A percentile compares a stretch with the other conserved stretches of the same genome.
phyloP scores from a whole-genome alignment of 2,888 invertebrate genomes.

The Pseudanteris insignis region DNA sequence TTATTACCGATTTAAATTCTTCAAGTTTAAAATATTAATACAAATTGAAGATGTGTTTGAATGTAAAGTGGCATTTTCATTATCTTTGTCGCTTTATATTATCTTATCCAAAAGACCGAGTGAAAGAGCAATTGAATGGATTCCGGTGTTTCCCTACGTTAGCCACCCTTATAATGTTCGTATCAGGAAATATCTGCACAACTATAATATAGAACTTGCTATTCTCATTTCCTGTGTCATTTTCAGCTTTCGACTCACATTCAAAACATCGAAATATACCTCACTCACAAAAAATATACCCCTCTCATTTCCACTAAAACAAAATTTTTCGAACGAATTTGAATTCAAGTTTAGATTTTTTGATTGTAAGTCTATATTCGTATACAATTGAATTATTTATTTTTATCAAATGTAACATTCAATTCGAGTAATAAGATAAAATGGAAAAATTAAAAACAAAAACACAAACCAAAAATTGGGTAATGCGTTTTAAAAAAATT shows the following conservation, averaged over 20 bases:
- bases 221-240: constrained; percentile 38
- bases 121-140: constrained; percentile 21
- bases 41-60: too few species aligned
- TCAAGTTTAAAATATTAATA: too few species aligned
- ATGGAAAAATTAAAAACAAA: too few species aligned
- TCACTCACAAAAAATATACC: not conserved
- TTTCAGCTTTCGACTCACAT: constrained; percentile 8
- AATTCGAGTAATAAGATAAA: too few species aligned
- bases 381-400: too few species aligned
- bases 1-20: not conserved
- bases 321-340: not conserved
- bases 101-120: constrained; percentile 2
- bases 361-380: too few species aligned
- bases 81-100: too few species aligned
- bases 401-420: too few species aligned
- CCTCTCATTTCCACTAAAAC: not conserved
- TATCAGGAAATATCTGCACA: constrained; percentile 36
- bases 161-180: constrained; percentile 33
- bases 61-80: too few species aligned
- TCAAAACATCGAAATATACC: not conserved
- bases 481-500: too few species aligned
- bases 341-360: too few species aligned
- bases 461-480: too few species aligned
- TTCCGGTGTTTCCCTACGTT: constrained; percentile 32
- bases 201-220: constrained; percentile 30